A percentile compares a stretch with the other conserved stretches of the same genome.
Conservation (phyloP, 2,113 vertebrate species). For the Ornithorhynchus anatinus region DNA sequence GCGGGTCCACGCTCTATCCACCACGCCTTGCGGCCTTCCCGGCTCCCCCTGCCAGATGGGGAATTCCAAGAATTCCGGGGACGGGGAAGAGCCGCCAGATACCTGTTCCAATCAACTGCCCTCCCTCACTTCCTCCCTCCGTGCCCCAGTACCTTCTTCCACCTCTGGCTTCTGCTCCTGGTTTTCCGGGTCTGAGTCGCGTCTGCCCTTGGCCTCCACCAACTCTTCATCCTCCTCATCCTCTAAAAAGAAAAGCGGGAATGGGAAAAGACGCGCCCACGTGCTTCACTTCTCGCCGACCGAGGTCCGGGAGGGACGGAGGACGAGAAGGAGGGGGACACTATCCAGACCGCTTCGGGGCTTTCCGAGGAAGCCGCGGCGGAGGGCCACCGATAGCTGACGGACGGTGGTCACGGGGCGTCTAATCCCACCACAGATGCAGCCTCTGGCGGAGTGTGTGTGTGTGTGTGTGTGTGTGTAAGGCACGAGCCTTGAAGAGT, state of each 20-base stretch:
- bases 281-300: background rate
- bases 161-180: constrained; percentile 85
- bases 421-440: constrained; percentile 24
- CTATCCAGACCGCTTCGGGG: too few species aligned
- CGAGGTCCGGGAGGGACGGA: constrained; percentile 37
- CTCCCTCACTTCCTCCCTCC: too few species aligned
- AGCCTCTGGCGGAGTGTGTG: constrained; percentile 22
- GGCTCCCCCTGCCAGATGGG: too few species aligned
- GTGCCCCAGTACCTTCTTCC: constrained; percentile 86
- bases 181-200: constrained; percentile 83
- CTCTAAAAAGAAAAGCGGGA: constrained; percentile 73
- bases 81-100: too few species aligned
- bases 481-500: too few species aligned
- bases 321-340: constrained; percentile 2
- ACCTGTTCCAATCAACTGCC: too few species aligned
- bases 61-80: too few species aligned
- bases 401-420: background rate
- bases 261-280: constrained; percentile 44
- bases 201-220: constrained; percentile 81
- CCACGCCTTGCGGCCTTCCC: too few species aligned
- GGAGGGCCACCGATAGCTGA: constrained; percentile 44
- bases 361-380: constrained; percentile 42
- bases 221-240: constrained; percentile 96
- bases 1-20: too few species aligned
- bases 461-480: too few species aligned